Conservation (phyloP, 2,113 vertebrate genomes). For the Pedetes capensis region DNA sequence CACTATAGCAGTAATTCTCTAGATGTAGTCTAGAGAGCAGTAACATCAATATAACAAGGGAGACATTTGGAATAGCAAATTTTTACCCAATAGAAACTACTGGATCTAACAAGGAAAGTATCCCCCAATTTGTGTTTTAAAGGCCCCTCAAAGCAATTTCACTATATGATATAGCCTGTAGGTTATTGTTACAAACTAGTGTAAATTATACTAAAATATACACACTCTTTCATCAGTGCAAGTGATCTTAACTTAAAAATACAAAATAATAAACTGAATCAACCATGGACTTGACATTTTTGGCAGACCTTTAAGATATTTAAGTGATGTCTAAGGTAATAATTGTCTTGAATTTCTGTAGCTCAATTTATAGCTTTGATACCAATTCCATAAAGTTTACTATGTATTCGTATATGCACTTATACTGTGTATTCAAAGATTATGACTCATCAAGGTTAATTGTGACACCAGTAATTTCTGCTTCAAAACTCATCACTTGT, state of each 20-base stretch:
- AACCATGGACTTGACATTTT: not conserved
- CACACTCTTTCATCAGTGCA: not conserved
- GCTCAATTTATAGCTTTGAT: not conserved
- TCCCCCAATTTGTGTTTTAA: not conserved
- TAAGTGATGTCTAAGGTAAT: not conserved
- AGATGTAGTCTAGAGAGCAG: not conserved
- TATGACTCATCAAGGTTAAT: conserved; percentile 49
- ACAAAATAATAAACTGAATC: not conserved
- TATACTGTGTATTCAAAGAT: not conserved
- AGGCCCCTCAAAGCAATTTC: not conserved
- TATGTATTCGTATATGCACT: not conserved
- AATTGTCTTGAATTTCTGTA: not conserved
- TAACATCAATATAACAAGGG: not conserved
- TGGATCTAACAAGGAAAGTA: not conserved
- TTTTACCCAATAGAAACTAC: not conserved
- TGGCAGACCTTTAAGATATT: not conserved
- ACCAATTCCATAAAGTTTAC: not conserved
- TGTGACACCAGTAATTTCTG: conserved; percentile 54
- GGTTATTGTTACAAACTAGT: not conserved
- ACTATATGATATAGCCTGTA: not conserved
- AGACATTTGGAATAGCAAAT: not conserved
- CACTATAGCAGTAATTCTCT: not conserved
- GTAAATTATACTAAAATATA: not conserved
- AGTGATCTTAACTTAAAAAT: not conserved
- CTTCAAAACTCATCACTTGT: conserved; percentile 35